Evolutionary conservation across 2,888 invertebrate species (phyloP).

Genomic region (Cacoxenus indagator): DNA sequence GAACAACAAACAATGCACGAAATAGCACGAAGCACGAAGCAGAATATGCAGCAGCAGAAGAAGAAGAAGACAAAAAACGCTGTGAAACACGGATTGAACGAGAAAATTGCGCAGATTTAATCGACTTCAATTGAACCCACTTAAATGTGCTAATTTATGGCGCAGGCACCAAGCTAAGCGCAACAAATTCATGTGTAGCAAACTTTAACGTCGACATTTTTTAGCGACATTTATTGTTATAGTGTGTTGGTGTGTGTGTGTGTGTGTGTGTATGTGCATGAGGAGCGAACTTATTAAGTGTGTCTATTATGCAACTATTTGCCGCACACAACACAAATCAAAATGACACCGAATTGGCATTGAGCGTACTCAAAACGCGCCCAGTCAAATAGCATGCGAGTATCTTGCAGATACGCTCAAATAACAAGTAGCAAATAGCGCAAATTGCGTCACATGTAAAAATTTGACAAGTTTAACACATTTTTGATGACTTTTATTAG

Average conservation of each 20-base stretch:
- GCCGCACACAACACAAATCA: conserved; percentile 11
- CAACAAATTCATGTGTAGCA: conserved; percentile 1
- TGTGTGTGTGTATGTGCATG: conserved; percentile 3
- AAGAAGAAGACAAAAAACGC: not conserved
- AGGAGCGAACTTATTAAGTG: not conserved
- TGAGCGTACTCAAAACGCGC: not conserved
- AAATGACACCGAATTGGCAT: conserved; percentile 11
- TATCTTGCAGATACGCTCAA: not conserved
- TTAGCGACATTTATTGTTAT: not conserved
- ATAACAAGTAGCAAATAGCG: not conserved
- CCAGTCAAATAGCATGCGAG: not conserved
- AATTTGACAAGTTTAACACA: conserved; percentile 6
- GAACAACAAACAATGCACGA: conserved; percentile 1
- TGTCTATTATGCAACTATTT: conserved; percentile 10
- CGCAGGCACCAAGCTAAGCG: not conserved
- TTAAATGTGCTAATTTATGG: conserved; percentile 25
- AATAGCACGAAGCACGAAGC: not conserved
- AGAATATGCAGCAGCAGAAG: not conserved
- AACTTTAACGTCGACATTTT: not conserved
- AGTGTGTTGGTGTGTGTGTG: conserved; percentile 1
- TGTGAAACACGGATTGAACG: conserved; percentile 11
- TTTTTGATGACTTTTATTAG: conserved; percentile 22
- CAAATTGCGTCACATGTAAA: not conserved
- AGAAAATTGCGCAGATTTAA: conserved; percentile 29
- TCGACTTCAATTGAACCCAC: conserved; percentile 29